phyloP scores from a whole-genome alignment of 1,140 invertebrate species.

The Tigriopus japonicus region DNA sequence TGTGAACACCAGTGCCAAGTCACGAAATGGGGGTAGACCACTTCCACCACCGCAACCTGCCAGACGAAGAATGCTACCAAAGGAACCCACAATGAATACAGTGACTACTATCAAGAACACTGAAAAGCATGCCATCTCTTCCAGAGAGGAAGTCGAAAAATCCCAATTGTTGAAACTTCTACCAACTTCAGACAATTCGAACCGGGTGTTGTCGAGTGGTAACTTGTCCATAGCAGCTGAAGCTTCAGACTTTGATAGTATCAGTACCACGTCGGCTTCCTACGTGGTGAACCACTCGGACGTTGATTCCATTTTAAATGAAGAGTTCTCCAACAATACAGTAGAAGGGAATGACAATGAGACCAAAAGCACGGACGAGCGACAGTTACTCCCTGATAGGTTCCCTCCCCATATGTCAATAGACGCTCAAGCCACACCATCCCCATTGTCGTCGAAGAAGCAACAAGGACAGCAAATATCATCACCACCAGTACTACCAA shows the following conservation, averaged over 20 bases:
- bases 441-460: neutral
- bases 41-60: too few relatives aligned
- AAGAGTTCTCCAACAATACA: neutral
- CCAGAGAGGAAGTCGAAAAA: too few relatives aligned
- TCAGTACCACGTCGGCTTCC: slow-evolving; percentile 1
- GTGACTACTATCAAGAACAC: too few relatives aligned
- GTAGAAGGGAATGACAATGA: neutral
- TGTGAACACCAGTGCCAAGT: neutral
- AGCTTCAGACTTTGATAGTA: neutral
- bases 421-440: neutral
- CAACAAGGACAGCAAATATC: neutral
- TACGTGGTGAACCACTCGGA: neutral
- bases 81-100: too few relatives aligned
- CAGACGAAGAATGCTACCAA: too few relatives aligned
- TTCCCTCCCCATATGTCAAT: neutral
- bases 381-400: neutral
- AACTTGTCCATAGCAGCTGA: neutral
- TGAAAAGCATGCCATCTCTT: too few relatives aligned
- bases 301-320: neutral
- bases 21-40: neutral
- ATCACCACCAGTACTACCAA: too few relatives aligned
- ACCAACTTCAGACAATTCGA: neutral
- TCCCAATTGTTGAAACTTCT: too few relatives aligned
- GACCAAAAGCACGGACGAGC: neutral
- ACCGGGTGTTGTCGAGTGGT: neutral